Conservation (phyloP, 2,888 invertebrate genomes). For the Andrena hattorfiana region DNA sequence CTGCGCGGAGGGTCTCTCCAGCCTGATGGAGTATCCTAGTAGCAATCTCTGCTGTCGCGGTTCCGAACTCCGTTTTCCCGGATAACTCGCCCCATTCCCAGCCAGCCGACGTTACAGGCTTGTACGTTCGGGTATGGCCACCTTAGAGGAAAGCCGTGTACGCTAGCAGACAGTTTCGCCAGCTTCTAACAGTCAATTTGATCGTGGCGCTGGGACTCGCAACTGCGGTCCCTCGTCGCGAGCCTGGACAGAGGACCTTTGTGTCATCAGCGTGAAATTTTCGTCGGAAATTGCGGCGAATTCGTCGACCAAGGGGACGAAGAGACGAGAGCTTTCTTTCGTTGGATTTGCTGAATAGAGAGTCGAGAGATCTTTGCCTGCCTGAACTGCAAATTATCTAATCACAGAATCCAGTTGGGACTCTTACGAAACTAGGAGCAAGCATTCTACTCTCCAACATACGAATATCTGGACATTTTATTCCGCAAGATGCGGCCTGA, state of each 20-base stretch:
- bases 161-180: slow-evolving; percentile 25
- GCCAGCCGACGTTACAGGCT: slow-evolving; percentile 21
- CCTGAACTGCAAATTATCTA: neutral
- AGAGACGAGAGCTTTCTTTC: neutral
- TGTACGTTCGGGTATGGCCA: slow-evolving; percentile 3
- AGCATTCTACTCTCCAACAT: neutral
- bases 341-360: neutral
- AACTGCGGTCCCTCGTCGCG: neutral
- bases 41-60: slow-evolving; percentile 64
- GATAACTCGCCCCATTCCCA: slow-evolving; percentile 39
- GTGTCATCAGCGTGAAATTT: neutral
- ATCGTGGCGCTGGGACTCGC: slow-evolving; percentile 28
- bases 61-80: slow-evolving; percentile 51
- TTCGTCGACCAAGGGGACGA: neutral
- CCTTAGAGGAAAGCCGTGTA: slow-evolving; percentile 48
- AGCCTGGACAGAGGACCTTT: slow-evolving; percentile 9
- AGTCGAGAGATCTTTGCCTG: neutral
- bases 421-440: neutral
- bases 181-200: slow-evolving; percentile 24
- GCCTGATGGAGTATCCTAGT: slow-evolving; percentile 70
- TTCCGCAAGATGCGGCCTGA: neutral
- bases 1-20: slow-evolving; percentile 67
- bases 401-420: neutral
- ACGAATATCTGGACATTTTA: neutral
- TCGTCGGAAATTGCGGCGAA: neutral